phyloP scores from a whole-genome alignment of 1,140 invertebrate species.

The Zaprionus nigranus region DNA sequence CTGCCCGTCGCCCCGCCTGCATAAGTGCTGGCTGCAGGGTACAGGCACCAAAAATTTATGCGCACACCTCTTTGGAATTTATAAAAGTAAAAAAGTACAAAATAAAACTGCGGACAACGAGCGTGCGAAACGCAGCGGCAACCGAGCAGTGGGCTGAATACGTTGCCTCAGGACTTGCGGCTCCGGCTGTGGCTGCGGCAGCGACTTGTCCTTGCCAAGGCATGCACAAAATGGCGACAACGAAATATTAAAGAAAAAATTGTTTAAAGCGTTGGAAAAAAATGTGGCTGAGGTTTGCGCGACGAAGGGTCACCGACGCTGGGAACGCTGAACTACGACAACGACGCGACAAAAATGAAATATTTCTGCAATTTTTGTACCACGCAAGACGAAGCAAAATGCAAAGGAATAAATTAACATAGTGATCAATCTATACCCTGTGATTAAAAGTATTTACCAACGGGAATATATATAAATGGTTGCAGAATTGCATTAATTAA shows the following conservation, averaged over 20 bases:
- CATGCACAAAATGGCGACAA: conserved; percentile 64
- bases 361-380: conserved; percentile 49
- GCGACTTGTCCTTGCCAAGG: conserved; percentile 43
- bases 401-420: conserved; percentile 5
- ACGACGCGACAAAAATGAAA: conserved; percentile 52
- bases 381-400: conserved; percentile 35
- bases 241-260: conserved; percentile 50
- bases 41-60: conserved; percentile 68
- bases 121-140: conserved; percentile 53
- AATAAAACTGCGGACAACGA: conserved; percentile 34
- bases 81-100: conserved; percentile 40
- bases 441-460: not conserved
- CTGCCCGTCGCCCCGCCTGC: conserved; percentile 23
- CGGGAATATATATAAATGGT: too few relatives aligned
- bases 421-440: conserved; percentile 15
- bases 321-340: not conserved
- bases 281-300: conserved; percentile 53
- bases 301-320: conserved; percentile 3
- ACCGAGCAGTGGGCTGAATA: not conserved
- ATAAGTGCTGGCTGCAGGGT: conserved; percentile 68
- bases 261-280: conserved; percentile 73
- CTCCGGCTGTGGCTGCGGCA: conserved; percentile 6
- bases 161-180: conserved; percentile 1
- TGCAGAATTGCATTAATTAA: too few relatives aligned
- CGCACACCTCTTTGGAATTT: conserved; percentile 78